A percentile compares a stretch with the other conserved stretches of the same genome.
phyloP scores from a whole-genome alignment of 1,140 invertebrate species.

The Planococcus citri region DNA sequence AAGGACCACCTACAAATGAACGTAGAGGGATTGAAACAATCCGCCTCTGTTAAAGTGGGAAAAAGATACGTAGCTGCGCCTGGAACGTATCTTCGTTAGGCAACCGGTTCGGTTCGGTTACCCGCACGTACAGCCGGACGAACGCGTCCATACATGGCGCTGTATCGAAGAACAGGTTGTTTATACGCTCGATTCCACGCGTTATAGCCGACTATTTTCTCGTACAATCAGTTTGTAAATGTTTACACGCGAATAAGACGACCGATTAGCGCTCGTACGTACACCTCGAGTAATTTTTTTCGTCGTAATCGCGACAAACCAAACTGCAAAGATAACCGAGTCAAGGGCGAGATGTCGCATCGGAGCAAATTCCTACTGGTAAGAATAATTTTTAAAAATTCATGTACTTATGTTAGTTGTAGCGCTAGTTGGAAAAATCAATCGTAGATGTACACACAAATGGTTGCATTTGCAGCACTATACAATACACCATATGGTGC shows the following conservation, averaged over 20 bases:
- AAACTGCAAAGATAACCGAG: background rate
- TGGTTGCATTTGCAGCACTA: no score
- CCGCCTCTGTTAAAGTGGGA: background rate
- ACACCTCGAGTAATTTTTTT: background rate
- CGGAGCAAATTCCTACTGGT: background rate
- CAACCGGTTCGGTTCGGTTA: background rate
- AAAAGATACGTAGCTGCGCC: background rate
- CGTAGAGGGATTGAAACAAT: background rate
- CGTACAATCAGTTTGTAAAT: background rate
- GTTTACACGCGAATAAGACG: background rate
- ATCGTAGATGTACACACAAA: no score
- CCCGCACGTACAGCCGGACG: no score
- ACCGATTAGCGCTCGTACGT: background rate
- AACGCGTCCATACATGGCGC: conserved; percentile 13
- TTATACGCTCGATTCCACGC: background rate
- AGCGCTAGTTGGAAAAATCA: no score
- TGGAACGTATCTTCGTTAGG: background rate
- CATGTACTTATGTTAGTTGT: no score
- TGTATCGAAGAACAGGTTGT: conserved; percentile 1
- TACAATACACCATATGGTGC: no score
- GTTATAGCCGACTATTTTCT: background rate
- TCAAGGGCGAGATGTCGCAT: no score
- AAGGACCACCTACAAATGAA: conserved; percentile 10
- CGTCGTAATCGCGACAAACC: background rate
- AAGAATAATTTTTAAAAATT: no score